Percentiles rank a stretch among this genome's conserved stretches.
These are phyloP conservation scores for Platypus cylindrus DNA, from an alignment of 2,888 invertebrate species.

Conservation along the genomic window DNA sequence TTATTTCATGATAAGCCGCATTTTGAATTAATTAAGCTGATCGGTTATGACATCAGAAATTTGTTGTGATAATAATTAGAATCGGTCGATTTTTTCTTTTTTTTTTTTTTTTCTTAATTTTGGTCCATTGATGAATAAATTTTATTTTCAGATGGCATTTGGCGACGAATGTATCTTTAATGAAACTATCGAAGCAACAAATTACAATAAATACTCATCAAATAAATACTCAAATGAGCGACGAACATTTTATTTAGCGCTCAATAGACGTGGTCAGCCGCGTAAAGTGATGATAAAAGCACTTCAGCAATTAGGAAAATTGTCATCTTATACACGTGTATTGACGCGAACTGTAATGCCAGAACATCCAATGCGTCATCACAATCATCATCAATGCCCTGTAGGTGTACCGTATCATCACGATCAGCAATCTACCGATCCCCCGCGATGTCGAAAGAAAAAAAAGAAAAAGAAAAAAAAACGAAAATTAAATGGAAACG, in stretches of 20 bases:
- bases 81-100: too few species aligned
- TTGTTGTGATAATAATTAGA: too few species aligned
- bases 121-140: too few species aligned
- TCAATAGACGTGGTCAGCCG: constrained; percentile 60
- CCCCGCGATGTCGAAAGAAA: constrained; percentile 37
- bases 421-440: constrained; percentile 28
- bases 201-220: constrained; percentile 76
- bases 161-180: constrained; percentile 73
- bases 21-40: too few species aligned
- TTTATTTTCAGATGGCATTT: constrained; percentile 63
- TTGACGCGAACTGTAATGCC: constrained; percentile 46
- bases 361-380: constrained; percentile 37
- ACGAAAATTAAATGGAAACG: constrained; percentile 29
- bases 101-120: too few species aligned
- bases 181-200: constrained; percentile 72
- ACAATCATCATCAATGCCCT: constrained; percentile 27
- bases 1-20: too few species aligned
- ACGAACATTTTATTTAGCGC: constrained; percentile 62
- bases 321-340: constrained; percentile 63
- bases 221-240: constrained; percentile 56
- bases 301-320: constrained; percentile 52
- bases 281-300: constrained; percentile 57
- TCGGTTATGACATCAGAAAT: too few species aligned
- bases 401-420: constrained; percentile 17
- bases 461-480: constrained; percentile 40